Conservation (phyloP, 92 coral and sea anemone genomes). For the Parazoanthus atlanticus region DNA sequence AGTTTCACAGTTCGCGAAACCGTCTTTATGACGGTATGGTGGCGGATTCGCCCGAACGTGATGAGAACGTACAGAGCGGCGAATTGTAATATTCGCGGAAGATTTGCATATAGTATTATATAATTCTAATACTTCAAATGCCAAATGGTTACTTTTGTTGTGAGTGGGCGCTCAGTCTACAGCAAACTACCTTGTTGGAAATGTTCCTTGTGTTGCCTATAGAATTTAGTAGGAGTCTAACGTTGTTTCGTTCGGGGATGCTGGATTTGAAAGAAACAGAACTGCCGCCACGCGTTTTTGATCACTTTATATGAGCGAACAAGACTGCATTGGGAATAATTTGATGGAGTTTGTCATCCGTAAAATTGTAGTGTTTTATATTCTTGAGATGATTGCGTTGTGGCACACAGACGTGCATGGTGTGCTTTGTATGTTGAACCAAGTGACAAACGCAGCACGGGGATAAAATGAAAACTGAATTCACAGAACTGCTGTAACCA, state of each 20-base stretch:
- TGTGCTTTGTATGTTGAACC: no score
- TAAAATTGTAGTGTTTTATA: conserved; percentile 15
- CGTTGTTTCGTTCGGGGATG: not conserved
- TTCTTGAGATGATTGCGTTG: not conserved
- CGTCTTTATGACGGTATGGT: not conserved
- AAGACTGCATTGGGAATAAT: not conserved
- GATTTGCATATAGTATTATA: conserved; percentile 24
- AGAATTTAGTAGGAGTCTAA: not conserved
- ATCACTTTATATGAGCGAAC: not conserved
- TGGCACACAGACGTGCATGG: not conserved
- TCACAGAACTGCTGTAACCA: not conserved
- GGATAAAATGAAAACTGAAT: not conserved
- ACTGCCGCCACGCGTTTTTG: not conserved
- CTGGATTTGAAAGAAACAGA: not conserved
- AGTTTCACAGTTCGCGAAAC: not conserved
- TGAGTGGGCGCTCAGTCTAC: not conserved
- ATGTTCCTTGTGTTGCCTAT: not conserved
- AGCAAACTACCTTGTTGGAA: not conserved
- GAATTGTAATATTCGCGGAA: conserved; percentile 8
- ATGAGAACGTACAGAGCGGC: not conserved
- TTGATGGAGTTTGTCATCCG: conserved; percentile 29
- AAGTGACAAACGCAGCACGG: not conserved
- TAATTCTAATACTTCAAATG: conserved; percentile 9
- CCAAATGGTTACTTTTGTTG: not conserved
- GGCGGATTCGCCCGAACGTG: not conserved